Conservation (phyloP, 2,797 vertebrate genomes). For the Trachurus trachurus region DNA sequence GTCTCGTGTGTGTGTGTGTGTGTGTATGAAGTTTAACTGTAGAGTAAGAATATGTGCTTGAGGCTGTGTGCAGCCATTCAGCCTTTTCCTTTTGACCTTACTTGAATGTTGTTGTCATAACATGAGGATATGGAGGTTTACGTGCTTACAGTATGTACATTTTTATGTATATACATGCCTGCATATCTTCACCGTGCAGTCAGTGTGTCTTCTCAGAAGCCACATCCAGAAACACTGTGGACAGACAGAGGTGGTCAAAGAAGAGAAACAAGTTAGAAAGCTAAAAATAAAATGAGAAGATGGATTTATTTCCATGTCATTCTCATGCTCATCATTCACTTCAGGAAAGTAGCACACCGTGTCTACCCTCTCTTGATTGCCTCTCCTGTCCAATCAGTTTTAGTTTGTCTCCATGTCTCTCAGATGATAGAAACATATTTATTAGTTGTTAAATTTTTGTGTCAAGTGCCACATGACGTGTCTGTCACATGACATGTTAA, state of each 20-base stretch:
- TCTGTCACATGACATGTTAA: too few relatives aligned
- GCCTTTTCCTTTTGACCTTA: slow-evolving; percentile 10
- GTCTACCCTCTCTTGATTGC: background rate
- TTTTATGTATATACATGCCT: background rate
- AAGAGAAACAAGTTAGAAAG: background rate
- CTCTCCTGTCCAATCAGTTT: background rate
- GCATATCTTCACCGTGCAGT: background rate
- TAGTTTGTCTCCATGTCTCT: background rate
- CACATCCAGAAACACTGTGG: background rate
- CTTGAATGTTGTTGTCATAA: background rate
- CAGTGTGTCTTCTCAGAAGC: background rate
- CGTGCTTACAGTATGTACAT: background rate
- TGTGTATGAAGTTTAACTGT: background rate
- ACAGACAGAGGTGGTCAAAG: background rate
- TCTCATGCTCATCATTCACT: background rate
- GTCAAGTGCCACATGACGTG: too few relatives aligned
- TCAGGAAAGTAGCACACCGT: background rate
- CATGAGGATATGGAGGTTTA: background rate
- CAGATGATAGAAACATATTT: background rate
- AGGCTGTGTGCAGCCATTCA: background rate
- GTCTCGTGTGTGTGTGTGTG: background rate
- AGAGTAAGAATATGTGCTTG: background rate
- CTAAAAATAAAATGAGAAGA: background rate
- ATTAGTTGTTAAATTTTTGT: too few relatives aligned
- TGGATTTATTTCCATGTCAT: background rate